Base-by-base conservation (phyloP, 2,797 vertebrate genomes). In the Lepidocolaptes lacrymiger region DNA sequence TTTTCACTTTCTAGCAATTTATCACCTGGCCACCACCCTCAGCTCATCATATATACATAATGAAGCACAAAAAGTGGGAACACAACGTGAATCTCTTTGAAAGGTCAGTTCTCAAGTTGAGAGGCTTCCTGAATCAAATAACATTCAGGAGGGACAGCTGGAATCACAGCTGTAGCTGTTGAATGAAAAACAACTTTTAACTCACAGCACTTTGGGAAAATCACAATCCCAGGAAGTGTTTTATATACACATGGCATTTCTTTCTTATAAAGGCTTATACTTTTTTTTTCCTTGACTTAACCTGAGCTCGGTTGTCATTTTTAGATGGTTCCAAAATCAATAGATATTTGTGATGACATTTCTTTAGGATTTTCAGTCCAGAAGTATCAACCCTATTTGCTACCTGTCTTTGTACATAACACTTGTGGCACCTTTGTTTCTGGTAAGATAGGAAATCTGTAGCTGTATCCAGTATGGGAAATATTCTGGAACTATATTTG, bases 111-210 rank as follows among this genome's bases (percentile, higher is more conserved):
- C 30, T 88, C 18, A 55, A 49, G 32, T 79, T 66, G 37, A 80
- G 75, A 94, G 44, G 48, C 52, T 94, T 91, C 75, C 85, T 82
- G 89, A 93, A 66, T 56, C 56, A 63, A 91, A 28, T 43, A 85
- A 67, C 22, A 14, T 80, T 83, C n/a, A 78, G 61, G 37, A 85
- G 79, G 39, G 61, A 58, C 68, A 92, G 87, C 75, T 93, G 81
- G 59, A 96, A 48, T 41, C 48, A 32, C 59, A 96, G 78, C 68
- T 93, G 76, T 51, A 91, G 52, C 61, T 55, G 20, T 11, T 88
- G 76, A 83, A 58, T 68, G 61, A 75, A 93, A 92, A 94, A 49
- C 48, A 92, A 76, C 36, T 89, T 67, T 69, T 30, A 73, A 30
- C 48, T 91, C 14, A 9, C 8, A 64, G 26, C 10, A n/a, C n/a